Evolutionary conservation across 2,113 vertebrate genomes (phyloP).

Genomic region (Datnioides undecimradiatus): DNA sequence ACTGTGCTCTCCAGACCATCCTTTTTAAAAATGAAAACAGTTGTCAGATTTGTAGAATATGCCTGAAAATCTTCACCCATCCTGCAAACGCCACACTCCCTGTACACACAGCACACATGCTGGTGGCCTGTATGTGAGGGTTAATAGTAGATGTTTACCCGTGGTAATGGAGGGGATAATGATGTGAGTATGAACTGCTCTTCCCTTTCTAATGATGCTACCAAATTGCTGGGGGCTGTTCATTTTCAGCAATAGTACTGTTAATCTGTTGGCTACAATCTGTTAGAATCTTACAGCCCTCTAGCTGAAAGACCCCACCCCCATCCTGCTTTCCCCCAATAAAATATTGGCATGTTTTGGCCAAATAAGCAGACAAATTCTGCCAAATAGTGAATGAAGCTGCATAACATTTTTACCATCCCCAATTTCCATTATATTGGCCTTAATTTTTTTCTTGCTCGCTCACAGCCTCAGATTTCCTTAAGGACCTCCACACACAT

Average conservation of each 20-base stretch:
- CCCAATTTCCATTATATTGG: conserved; percentile 26
- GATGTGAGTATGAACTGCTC: conserved; percentile 68
- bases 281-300: conserved; percentile 39
- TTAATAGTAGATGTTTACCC: conserved; percentile 73
- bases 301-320: background rate
- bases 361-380: conserved; percentile 4
- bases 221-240: conserved; percentile 49
- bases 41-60: conserved; percentile 3
- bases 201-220: conserved; percentile 72
- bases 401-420: background rate
- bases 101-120: conserved; percentile 39
- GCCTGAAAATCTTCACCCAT: conserved; percentile 5
- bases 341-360: background rate
- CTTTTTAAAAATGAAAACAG: background rate
- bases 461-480: conserved; percentile 29
- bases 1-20: background rate
- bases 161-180: conserved; percentile 72
- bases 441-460: conserved; percentile 18
- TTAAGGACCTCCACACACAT: conserved; percentile 9
- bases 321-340: background rate
- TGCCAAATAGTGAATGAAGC: conserved; percentile 16
- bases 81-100: background rate
- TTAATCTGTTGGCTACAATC: conserved; percentile 58
- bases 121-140: conserved; percentile 47
- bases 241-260: conserved; percentile 50